Percentiles rank a stretch among this genome's conserved stretches.
Conservation (phyloP, 1,140 invertebrate species). For the Zophobas atratus region DNA sequence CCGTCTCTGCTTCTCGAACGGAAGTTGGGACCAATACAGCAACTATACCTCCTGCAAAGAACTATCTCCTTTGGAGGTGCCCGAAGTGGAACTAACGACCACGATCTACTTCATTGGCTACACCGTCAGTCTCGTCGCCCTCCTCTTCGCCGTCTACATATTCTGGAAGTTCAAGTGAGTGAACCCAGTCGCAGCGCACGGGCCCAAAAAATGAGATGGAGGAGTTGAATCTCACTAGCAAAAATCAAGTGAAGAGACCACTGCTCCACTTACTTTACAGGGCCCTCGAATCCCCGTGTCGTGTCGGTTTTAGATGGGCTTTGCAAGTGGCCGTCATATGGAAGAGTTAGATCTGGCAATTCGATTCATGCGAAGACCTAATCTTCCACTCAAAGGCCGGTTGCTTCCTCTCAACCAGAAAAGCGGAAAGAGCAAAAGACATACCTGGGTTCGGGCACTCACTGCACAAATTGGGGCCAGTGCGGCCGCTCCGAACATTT, state of each 20-base stretch:
- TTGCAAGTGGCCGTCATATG: conserved; percentile 59
- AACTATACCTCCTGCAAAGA: conserved; percentile 68
- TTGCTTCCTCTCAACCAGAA: conserved; percentile 21
- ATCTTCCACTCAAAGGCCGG: conserved; percentile 62
- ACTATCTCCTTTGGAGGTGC: conserved; percentile 62
- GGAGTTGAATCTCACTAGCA: conserved; percentile 67
- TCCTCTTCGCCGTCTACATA: conserved; percentile 68
- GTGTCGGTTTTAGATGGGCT: not conserved
- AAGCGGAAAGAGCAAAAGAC: not conserved
- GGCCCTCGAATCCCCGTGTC: conserved; percentile 40
- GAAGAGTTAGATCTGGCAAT: conserved; percentile 66
- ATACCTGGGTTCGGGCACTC: conserved; percentile 11
- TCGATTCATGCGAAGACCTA: conserved; percentile 61
- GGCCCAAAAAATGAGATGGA: conserved; percentile 66
- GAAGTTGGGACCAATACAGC: conserved; percentile 68
- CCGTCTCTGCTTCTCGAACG: conserved; percentile 66
- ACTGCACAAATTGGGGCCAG: not conserved
- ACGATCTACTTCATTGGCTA: conserved; percentile 69
- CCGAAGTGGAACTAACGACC: conserved; percentile 67
- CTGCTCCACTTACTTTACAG: conserved; percentile 66
- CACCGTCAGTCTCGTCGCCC: conserved; percentile 67
- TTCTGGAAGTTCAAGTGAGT: conserved; percentile 70
- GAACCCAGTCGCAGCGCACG: not conserved
- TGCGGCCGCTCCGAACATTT: not conserved
- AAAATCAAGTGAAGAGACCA: conserved; percentile 67